Percentiles rank a stretch among this genome's conserved stretches.
phyloP scores from a whole-genome alignment of 2,113 vertebrate genomes.

The Strigops habroptila region DNA sequence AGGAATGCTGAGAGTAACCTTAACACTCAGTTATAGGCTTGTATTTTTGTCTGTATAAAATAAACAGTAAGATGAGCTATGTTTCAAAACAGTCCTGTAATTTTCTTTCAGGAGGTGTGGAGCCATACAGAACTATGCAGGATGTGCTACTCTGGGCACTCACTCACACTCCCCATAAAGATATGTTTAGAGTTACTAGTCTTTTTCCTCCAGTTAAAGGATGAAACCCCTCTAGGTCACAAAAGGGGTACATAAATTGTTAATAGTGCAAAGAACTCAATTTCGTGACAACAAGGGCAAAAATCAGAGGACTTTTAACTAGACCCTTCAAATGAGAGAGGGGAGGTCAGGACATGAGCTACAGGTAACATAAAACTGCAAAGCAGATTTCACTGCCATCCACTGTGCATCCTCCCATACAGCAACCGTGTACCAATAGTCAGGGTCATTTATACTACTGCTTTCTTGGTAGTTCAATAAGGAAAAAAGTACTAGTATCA shows the following conservation, averaged over 20 bases:
- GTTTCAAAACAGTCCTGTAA: neutral
- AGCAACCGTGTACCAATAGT: neutral
- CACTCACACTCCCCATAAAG: neutral
- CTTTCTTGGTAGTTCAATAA: neutral
- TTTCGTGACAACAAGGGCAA: neutral
- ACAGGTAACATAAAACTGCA: neutral
- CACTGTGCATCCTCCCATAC: neutral
- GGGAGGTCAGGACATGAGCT: neutral
- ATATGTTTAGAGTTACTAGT: neutral
- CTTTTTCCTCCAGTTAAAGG: neutral
- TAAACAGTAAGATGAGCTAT: neutral
- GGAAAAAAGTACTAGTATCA: neutral
- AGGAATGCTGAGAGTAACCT: slow-evolving; percentile 20
- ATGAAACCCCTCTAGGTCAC: neutral
- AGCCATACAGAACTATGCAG: neutral
- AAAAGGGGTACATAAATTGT: neutral
- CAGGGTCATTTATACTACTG: neutral
- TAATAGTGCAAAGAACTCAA: neutral
- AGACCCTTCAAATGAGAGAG: neutral
- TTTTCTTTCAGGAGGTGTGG: neutral
- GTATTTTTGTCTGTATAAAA: neutral
- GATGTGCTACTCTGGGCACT: neutral
- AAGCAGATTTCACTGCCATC: neutral
- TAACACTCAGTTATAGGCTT: neutral
- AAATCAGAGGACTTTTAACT: neutral